Evolutionary conservation across 2,888 invertebrate species (phyloP).

Genomic region (Choreutis nemorana): DNA sequence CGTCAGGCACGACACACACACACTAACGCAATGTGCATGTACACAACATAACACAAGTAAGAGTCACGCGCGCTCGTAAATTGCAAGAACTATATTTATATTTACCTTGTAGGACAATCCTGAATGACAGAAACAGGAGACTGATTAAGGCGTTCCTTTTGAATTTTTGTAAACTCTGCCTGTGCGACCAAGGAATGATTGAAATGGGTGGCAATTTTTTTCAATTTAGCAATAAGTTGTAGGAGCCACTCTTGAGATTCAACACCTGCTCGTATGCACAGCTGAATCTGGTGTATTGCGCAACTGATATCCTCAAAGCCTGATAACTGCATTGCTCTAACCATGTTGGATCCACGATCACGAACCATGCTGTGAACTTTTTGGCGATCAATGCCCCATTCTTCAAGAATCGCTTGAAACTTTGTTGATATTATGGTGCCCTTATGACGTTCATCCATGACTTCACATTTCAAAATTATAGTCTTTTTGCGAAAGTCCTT

Average conservation of each 20-base stretch:
- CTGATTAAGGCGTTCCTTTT: constrained; percentile 10
- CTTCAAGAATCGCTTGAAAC: constrained; percentile 4
- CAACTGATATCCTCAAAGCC: constrained; percentile 8
- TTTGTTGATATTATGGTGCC: constrained; percentile 8
- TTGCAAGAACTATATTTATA: too few relatives aligned
- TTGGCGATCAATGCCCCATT: constrained; percentile 10
- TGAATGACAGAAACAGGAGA: constrained; percentile 7
- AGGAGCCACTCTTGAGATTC: constrained; percentile 7
- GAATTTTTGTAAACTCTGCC: constrained; percentile 9
- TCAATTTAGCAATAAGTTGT: constrained; percentile 7
- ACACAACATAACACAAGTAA: too few relatives aligned
- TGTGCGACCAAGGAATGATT: constrained; percentile 11
- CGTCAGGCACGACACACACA: too few relatives aligned
- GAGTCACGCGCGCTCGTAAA: too few relatives aligned
- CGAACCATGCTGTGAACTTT: constrained; percentile 11
- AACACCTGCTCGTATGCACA: constrained; percentile 6
- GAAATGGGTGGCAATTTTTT: constrained; percentile 9
- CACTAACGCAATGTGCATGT: too few relatives aligned
- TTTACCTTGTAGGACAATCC: constrained; percentile 9
- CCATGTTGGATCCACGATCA: constrained; percentile 12
- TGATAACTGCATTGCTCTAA: constrained; percentile 9
- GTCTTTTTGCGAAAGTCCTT: constrained; percentile 7
- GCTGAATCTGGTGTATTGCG: constrained; percentile 9
- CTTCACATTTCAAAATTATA: constrained; percentile 11
- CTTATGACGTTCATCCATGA: constrained; percentile 9